Evolutionary conservation across 1,140 invertebrate species (phyloP).

Genomic region (Calliphora vicina): DNA sequence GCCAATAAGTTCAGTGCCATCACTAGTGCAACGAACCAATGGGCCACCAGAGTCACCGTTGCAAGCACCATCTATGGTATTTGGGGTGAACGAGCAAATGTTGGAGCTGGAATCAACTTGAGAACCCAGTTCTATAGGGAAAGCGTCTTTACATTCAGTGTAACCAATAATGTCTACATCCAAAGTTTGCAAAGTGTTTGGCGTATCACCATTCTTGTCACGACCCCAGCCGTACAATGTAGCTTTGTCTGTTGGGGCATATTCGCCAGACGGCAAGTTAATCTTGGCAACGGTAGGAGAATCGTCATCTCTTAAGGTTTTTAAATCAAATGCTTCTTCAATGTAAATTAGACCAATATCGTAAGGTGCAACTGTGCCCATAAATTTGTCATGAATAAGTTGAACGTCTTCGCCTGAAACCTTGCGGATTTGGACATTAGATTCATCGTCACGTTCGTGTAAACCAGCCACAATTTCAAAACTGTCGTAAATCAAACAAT

Average conservation of each 20-base stretch:
- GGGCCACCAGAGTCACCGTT: slow-evolving; percentile 72
- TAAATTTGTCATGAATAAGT: slow-evolving; percentile 65
- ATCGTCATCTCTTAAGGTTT: slow-evolving; percentile 48
- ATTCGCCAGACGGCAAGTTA: slow-evolving; percentile 62
- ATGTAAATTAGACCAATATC: slow-evolving; percentile 72
- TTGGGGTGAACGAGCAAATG: slow-evolving; percentile 69
- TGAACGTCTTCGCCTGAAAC: slow-evolving; percentile 36
- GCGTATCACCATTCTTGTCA: slow-evolving; percentile 50
- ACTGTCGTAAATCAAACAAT: slow-evolving; percentile 40
- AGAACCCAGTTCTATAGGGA: slow-evolving; percentile 40
- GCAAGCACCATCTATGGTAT: slow-evolving; percentile 67
- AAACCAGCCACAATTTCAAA: slow-evolving; percentile 45
- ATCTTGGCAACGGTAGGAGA: slow-evolving; percentile 66
- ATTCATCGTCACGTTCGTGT: slow-evolving; percentile 60
- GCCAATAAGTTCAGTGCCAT: slow-evolving; percentile 64
- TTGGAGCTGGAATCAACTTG: slow-evolving; percentile 49
- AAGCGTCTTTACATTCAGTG: slow-evolving; percentile 5
- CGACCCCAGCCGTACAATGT: slow-evolving; percentile 66
- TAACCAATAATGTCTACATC: slow-evolving; percentile 56
- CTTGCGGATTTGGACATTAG: slow-evolving; percentile 45
- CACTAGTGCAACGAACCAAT: slow-evolving; percentile 56
- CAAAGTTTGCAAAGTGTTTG: slow-evolving; percentile 61
- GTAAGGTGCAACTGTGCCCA: slow-evolving; percentile 65
- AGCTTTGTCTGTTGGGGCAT: slow-evolving; percentile 50
- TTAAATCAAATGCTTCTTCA: slow-evolving; percentile 65